Evolutionary conservation across 2,113 vertebrate species (phyloP).

Genomic region (Malurus melanocephalus): DNA sequence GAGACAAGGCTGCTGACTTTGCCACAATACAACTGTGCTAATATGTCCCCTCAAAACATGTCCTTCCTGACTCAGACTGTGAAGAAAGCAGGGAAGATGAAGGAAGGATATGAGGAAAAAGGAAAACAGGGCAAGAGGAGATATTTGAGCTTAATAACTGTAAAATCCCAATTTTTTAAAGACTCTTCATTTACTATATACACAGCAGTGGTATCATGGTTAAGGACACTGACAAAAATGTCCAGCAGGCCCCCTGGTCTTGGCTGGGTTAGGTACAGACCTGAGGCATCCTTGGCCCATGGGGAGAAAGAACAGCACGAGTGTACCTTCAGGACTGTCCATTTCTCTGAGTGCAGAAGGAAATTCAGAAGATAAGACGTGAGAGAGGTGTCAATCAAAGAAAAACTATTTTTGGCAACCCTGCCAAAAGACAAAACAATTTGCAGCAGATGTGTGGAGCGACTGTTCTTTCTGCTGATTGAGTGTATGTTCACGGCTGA

Average conservation of each 20-base stretch:
- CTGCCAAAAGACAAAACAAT: not conserved
- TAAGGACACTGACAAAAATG: not conserved
- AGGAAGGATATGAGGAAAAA: not conserved
- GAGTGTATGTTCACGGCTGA: too few species aligned
- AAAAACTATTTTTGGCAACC: not conserved
- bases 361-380: not conserved
- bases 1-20: not conserved
- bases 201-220: accelerated
- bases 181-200: not conserved
- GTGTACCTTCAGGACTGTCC: accelerated
- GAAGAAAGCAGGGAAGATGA: not conserved
- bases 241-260: not conserved
- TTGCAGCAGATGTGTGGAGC: not conserved
- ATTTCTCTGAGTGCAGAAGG: not conserved
- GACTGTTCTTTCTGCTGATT: not conserved
- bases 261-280: not conserved
- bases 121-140: not conserved
- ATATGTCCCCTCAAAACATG: not conserved
- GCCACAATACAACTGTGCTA: not conserved
- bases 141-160: not conserved
- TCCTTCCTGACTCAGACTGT: not conserved
- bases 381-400: not conserved
- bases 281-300: not conserved
- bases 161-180: not conserved
- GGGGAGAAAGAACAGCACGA: not conserved